These are phyloP conservation scores for Eulemur rubriventer DNA, from an alignment of 2,797 vertebrate genomes.

Conservation along the genomic window DNA sequence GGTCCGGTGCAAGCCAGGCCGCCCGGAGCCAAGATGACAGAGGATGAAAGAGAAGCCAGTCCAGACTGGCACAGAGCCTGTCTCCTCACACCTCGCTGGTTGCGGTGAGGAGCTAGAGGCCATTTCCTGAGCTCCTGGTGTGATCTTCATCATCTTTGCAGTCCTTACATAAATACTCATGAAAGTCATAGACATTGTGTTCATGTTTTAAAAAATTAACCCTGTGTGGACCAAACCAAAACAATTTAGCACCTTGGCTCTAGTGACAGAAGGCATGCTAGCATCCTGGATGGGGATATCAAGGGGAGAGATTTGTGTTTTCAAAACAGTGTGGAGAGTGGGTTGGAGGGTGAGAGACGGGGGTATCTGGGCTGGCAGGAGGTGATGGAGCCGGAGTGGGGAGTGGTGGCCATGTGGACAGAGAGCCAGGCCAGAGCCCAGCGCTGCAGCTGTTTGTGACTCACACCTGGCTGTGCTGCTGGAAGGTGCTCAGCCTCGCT, in stretches of 20 bases:
- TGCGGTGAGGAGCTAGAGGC: not conserved
- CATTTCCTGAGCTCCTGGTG: not conserved
- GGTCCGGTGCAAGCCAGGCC: not conserved
- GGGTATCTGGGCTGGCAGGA: not conserved
- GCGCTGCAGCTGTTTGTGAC: not conserved
- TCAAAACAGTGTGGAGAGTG: not conserved
- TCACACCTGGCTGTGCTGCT: not conserved
- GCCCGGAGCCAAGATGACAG: accelerated
- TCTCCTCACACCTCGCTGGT: not conserved
- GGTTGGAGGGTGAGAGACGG: not conserved
- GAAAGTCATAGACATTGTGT: not conserved
- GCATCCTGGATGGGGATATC: not conserved
- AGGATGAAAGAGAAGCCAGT: not conserved
- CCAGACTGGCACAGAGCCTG: not conserved
- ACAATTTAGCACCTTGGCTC: not conserved
- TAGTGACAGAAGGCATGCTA: not conserved
- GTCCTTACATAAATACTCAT: not conserved
- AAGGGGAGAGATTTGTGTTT: not conserved
- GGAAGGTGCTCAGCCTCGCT: not conserved
- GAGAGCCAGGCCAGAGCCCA: not conserved
- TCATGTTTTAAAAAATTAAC: not conserved
- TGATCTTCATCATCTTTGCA: not conserved
- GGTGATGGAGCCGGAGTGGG: not conserved
- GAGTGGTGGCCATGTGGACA: not conserved
- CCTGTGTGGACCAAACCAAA: not conserved